Evolutionary conservation across 2,113 vertebrate genomes (phyloP).

Genomic region (Poicephalus meyeri): DNA sequence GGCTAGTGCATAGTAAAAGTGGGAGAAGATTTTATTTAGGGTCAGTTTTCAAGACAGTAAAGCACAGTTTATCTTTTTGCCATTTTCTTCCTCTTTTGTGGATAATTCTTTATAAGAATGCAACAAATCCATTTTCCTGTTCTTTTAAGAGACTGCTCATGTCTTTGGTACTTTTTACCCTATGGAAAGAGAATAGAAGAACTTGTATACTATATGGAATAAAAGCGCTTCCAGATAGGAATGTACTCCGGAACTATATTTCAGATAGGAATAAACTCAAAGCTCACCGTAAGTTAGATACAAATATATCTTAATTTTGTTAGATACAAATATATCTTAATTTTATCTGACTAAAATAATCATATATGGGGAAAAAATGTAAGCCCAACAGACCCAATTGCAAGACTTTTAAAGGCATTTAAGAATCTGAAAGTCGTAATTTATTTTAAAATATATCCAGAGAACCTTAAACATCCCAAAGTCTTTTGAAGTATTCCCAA

Average conservation of each 20-base stretch:
- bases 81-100: not conserved
- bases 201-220: not conserved
- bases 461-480: not conserved
- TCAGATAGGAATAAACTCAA: not conserved
- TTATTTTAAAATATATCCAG: not conserved
- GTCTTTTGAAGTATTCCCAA: not conserved
- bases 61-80: not conserved
- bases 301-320: not conserved
- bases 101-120: not conserved
- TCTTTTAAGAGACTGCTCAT: not conserved
- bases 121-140: not conserved
- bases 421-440: not conserved
- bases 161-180: not conserved
- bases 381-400: not conserved
- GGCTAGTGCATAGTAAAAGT: not conserved
- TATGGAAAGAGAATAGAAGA: not conserved
- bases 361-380: not conserved
- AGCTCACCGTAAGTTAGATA: not conserved
- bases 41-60: not conserved
- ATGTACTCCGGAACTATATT: not conserved
- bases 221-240: not conserved
- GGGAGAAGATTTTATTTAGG: not conserved
- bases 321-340: not conserved
- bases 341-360: not conserved
- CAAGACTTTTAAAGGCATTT: not conserved